Evolutionary conservation across 2,113 vertebrate genomes (phyloP).

Genomic region (Chroicocephalus ridibundus): DNA sequence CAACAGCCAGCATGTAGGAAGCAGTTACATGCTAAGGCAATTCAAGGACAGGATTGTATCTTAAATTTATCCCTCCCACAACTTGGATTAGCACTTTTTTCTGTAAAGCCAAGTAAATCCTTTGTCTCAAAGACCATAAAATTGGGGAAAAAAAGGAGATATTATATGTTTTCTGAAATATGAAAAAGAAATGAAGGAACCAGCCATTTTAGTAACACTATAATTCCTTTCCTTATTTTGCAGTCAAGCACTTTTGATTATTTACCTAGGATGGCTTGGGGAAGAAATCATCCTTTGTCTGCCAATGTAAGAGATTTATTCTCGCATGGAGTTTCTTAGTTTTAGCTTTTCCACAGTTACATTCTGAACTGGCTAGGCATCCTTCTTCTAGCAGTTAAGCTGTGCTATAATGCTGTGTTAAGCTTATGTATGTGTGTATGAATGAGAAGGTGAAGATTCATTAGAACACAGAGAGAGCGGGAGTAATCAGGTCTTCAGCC

Average conservation of each 20-base stretch:
- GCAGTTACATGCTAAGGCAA: not conserved
- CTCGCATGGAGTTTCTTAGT: not conserved
- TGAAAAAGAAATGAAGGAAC: not conserved
- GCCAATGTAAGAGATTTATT: not conserved
- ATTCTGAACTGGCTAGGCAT: not conserved
- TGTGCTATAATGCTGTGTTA: not conserved
- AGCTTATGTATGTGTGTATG: not conserved
- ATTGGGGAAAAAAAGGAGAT: too few relatives aligned
- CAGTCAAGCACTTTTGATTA: not conserved
- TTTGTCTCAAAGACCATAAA: not conserved
- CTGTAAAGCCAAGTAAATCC: not conserved
- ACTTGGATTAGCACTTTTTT: not conserved
- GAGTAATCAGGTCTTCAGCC: not conserved
- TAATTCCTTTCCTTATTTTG: not conserved
- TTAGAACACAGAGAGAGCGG: not conserved
- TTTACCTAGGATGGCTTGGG: not conserved
- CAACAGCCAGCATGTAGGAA: not conserved
- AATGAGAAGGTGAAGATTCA: not conserved
- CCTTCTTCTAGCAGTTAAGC: not conserved
- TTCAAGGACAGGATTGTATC: not conserved
- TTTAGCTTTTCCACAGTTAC: not conserved
- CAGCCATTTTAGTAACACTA: too few relatives aligned
- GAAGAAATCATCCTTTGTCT: not conserved
- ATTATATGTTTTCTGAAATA: not conserved
- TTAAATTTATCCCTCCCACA: not conserved